Evolutionary conservation across 2,113 vertebrate species (phyloP), one percentile per base, ranked within the genome.

Genomic region (Collichthys lucidus): DNA sequence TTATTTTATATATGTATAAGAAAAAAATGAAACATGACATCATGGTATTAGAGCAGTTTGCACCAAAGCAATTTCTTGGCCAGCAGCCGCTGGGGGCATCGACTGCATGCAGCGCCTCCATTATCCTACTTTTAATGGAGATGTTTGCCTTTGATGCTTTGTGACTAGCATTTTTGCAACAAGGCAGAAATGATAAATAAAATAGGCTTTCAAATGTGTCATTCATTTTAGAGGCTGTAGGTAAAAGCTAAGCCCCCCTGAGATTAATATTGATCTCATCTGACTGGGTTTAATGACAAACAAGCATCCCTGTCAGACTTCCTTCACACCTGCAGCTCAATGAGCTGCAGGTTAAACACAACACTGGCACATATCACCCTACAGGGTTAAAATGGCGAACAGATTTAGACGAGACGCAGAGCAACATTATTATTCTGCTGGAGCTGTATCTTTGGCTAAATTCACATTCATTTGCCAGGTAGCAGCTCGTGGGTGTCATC

Each of bases 221-320:
- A n/a, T 63, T 22, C 20, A 22, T 64, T 64, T 11, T 16, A 16
- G 67, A 52, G 11, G 20, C 29, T 70, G 11, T 19, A 67, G 46
- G 35, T 35, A 56, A 26, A 59, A 17, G 52, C 20, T 44, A 44
- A 71, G 35, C 52, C 35, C 53, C 53, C 19, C 53, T 44, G 52
- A 57, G 53, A 71, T 19, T 56, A 52, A 44, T 56, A 72, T 72
- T 72, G 53, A 72, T 62, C 35, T 72, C 69, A 29, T 59, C 11
- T 31, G 40, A 59, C 55, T 47, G 40, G 11, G 53, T 46, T 59
- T 59, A 59, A 59, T 59, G 55, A 56, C 53, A 72, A 29, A 71
- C 68, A 42, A 46, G 53, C 69, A 61, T 49, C 56, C 31, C 70
- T 47, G 40, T 26, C 55, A 60, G 22, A 20, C 12, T 44, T 53